phyloP scores from a whole-genome alignment of 2,797 vertebrate species.

The Salarias fasciatus region DNA sequence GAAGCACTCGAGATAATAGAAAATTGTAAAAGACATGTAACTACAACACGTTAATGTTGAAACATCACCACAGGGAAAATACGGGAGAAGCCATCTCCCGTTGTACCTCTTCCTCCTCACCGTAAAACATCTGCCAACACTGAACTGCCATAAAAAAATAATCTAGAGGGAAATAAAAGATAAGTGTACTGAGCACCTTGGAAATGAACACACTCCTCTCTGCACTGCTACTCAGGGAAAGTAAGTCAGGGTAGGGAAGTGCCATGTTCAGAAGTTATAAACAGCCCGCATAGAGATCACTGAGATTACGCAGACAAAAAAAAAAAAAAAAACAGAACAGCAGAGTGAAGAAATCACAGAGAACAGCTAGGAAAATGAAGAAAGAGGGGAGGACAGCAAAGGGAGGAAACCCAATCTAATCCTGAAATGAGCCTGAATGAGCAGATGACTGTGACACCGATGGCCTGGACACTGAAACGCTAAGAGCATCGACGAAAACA shows the following conservation, averaged over 20 bases:
- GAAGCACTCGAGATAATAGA: constrained; percentile 18
- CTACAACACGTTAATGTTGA: constrained; percentile 47
- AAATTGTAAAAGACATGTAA: constrained; percentile 28
- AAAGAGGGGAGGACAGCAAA: constrained; percentile 23
- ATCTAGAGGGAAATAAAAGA: constrained; percentile 73
- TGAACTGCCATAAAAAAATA: constrained; percentile 62
- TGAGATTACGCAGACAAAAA: constrained; percentile 63
- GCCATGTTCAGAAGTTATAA: constrained; percentile 74
- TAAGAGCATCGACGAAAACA: constrained; percentile 18
- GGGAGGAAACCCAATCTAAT: constrained; percentile 36
- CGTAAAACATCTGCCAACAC: constrained; percentile 55
- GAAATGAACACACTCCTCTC: constrained; percentile 63
- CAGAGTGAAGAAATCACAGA: constrained; percentile 54
- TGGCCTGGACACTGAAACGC: constrained; percentile 5
- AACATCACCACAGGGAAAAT: constrained; percentile 43
- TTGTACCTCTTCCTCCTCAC: constrained; percentile 46
- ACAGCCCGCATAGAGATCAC: constrained; percentile 65
- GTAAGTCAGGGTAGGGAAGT: constrained; percentile 58
- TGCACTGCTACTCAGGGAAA: constrained; percentile 60
- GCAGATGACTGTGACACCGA: constrained; percentile 42
- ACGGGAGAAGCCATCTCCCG: constrained; percentile 28
- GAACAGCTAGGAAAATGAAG: constrained; percentile 26
- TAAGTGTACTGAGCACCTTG: constrained; percentile 53
- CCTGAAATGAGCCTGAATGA: constrained; percentile 29
- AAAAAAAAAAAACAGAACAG: constrained; percentile 53